Evolutionary conservation across 1,140 invertebrate genomes (phyloP).

Genomic region (Temnothorax longispinosus): DNA sequence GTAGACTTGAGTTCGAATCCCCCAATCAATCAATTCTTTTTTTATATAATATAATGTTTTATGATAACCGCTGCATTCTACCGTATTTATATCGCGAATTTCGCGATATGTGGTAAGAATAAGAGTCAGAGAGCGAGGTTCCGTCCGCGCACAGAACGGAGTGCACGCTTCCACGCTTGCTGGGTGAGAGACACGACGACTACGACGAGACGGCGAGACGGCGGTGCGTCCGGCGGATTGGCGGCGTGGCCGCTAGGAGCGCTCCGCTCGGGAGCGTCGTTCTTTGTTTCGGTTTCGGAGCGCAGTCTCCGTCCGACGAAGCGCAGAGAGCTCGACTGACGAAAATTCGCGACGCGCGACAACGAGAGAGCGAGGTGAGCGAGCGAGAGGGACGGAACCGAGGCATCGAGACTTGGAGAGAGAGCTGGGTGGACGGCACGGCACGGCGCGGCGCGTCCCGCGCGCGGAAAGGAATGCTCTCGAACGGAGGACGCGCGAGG

Average conservation of each 20-base stretch:
- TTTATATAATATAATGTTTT: too few relatives aligned
- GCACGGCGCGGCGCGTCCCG: not conserved
- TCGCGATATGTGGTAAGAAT: too few relatives aligned
- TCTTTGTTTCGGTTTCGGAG: constrained; percentile 84
- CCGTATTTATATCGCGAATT: too few relatives aligned
- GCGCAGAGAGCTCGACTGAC: constrained; percentile 78
- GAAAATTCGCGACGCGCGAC: constrained; percentile 66
- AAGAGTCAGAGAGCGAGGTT: too few relatives aligned
- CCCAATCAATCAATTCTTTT: too few relatives aligned
- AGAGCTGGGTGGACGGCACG: constrained; percentile 27
- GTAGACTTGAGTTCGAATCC: too few relatives aligned
- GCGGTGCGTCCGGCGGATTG: constrained; percentile 2
- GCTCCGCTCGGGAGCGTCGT: constrained; percentile 81
- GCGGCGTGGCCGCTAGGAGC: constrained; percentile 61
- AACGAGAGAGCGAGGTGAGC: constrained; percentile 23
- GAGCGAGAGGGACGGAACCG: constrained; percentile 10
- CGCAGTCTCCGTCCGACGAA: constrained; percentile 81
- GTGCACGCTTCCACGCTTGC: not conserved
- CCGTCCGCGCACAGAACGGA: too few relatives aligned
- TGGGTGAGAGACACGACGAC: not conserved
- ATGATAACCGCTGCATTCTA: too few relatives aligned
- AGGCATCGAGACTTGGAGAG: not conserved
- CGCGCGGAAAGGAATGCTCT: not conserved
- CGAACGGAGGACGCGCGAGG: not conserved
- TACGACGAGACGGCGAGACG: not conserved